Base-by-base conservation (phyloP, 2,113 vertebrate species). In the Leucoraja erinaceus region DNA sequence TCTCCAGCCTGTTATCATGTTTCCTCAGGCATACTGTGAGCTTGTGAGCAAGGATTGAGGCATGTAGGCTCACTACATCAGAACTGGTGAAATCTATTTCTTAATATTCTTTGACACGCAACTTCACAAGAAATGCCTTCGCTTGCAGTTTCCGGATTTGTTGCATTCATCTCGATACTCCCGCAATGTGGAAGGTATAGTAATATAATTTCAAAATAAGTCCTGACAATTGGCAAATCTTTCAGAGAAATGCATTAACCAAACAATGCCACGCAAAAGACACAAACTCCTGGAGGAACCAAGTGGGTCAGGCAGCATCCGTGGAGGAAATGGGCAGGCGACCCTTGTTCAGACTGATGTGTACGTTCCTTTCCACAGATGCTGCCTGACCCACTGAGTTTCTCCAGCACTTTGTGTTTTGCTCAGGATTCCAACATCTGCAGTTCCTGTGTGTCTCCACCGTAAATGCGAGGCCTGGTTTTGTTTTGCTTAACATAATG, bases 151-250 rank as follows among this genome's bases (percentile, higher is more conserved):
- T 31, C n/a, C 22, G 38, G 9, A 68, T 91, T 38, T 54, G 54
- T 54, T 74, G 31, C 33, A 91, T 47, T 33, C 12, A 91, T 28
- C 90, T 11, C 38, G 47, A 38, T 72, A 11, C 66, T 91, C 72
- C 28, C 11, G 66, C 18, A 91, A 72, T 47, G 18, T 54, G 10
- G 33, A 54, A 74, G 38, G 12, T 91, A 12, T 25, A 28, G 11
- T 68, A 38, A 47, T 91, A 91, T 54, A 38, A 28, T 28, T 11
- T 54, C 8, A 38, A 25, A 47, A 72, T 72, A 74, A 54, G 38
- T 74, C 66, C 28, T 90, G 86, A 90, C 86, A 90, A 70, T 47
- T 54, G 33, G 66, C 33, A 91, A 91, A 91, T 70, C 5, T 3
- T 74, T 54, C 5, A 1, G 16, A 72, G 68, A 74, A 74, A 25